Percentiles rank a stretch among this genome's conserved stretches.
These are phyloP conservation scores for Lepus oiostolus DNA, from an alignment of 2,797 vertebrate species.

Conservation along the genomic window DNA sequence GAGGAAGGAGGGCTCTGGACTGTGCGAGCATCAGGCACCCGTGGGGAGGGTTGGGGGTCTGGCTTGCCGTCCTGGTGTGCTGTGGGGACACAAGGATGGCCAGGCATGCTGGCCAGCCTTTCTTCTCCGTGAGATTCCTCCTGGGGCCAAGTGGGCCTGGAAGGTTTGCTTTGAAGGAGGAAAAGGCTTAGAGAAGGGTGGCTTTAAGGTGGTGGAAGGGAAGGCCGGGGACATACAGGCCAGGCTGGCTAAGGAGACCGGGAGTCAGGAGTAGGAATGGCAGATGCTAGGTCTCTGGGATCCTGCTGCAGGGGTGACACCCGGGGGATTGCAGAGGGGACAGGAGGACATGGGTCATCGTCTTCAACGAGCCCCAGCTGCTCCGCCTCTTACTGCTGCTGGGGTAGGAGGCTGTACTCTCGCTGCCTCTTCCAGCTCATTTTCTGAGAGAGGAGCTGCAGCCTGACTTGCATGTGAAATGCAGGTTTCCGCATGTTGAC, in stretches of 20 bases:
- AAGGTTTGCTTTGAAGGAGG: neutral
- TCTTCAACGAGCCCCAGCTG: fast-evolving
- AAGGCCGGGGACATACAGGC: neutral
- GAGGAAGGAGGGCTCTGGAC: neutral
- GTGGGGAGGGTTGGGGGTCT: neutral
- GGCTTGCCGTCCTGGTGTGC: neutral
- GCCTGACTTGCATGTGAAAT: slow-evolving; percentile 64
- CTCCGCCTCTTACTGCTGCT: fast-evolving
- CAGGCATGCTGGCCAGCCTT: neutral
- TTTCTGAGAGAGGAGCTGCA: slow-evolving; percentile 48
- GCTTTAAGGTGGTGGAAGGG: neutral
- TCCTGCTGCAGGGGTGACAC: neutral
- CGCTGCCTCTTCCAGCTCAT: neutral
- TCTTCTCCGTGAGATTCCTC: neutral
- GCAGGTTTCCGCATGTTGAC: slow-evolving; percentile 74
- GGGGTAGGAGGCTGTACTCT: neutral
- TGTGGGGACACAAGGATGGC: neutral
- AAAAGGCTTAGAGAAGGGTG: neutral
- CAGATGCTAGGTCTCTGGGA: fast-evolving
- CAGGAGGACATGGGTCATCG: fast-evolving
- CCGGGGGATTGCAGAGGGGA: fast-evolving
- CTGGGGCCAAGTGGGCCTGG: neutral
- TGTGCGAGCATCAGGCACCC: neutral
- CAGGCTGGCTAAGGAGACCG: neutral
- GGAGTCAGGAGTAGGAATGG: neutral